A percentile compares a stretch with the other conserved stretches of the same genome.
phyloP scores from a whole-genome alignment of 2,888 invertebrate species.

The Argyresthia albistria region DNA sequence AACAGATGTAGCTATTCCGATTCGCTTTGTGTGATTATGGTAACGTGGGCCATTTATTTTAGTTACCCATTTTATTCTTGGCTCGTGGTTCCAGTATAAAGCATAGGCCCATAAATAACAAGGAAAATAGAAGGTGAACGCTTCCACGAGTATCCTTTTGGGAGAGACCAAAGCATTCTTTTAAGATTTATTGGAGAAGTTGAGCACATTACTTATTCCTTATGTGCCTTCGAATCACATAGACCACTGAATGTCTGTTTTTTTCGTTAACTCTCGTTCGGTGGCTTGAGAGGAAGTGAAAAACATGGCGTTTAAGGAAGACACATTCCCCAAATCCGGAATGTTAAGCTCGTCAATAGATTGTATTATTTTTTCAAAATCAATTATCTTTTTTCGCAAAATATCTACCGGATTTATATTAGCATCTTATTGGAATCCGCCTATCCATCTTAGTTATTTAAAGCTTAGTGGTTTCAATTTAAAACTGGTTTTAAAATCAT shows the following conservation, averaged over 20 bases:
- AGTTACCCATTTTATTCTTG: conserved; percentile 67
- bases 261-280: conserved; percentile 19
- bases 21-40: conserved; percentile 51
- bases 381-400: too few species aligned
- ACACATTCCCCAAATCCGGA: too few species aligned
- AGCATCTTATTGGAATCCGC: too few species aligned
- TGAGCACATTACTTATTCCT: conserved; percentile 69
- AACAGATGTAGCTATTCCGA: conserved; percentile 24
- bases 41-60: conserved; percentile 61
- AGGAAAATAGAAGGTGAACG: conserved; percentile 70
- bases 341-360: too few species aligned
- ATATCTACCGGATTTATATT: too few species aligned
- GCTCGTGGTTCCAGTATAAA: conserved; percentile 63
- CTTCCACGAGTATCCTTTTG: conserved; percentile 69
- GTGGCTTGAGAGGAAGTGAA: conserved; percentile 7
- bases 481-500: too few species aligned
- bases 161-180: conserved; percentile 70
- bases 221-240: conserved; percentile 55
- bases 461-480: too few species aligned
- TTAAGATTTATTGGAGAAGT: conserved; percentile 70
- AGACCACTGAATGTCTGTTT: conserved; percentile 31
- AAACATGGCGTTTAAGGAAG: too few species aligned
- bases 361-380: too few species aligned
- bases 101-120: conserved; percentile 70
- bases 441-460: too few species aligned